A percentile compares a stretch with the other conserved stretches of the same genome.
phyloP scores from a whole-genome alignment of 2,797 vertebrate genomes.

The Bufotes viridis region DNA sequence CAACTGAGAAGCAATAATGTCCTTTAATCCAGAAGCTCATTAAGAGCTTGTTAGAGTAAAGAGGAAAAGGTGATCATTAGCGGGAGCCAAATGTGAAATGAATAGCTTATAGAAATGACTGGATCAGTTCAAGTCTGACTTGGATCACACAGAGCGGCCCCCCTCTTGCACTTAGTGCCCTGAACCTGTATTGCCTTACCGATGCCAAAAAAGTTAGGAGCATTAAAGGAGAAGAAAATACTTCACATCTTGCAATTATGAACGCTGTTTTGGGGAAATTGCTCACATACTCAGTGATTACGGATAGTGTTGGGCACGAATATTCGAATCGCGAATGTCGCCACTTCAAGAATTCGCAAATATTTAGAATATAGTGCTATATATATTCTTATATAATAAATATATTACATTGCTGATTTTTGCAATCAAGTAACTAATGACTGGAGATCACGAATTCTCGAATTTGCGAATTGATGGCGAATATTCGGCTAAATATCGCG shows the following conservation, averaged over 20 bases:
- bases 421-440: no score
- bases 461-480: no score
- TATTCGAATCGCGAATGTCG: no score
- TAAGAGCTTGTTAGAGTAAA: slow-evolving; percentile 46
- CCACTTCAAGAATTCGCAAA: no score
- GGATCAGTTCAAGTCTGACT: slow-evolving; percentile 25
- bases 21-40: slow-evolving; percentile 50
- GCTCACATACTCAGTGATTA: background rate
- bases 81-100: slow-evolving; percentile 18
- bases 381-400: no score
- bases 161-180: background rate
- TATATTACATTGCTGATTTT: no score
- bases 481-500: no score
- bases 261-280: background rate
- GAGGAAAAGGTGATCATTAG: slow-evolving; percentile 35
- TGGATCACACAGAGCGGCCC: background rate
- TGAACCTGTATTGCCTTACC: background rate
- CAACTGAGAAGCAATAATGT: slow-evolving; percentile 31
- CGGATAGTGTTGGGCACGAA: no score
- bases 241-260: background rate
- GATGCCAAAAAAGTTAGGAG: background rate
- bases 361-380: no score
- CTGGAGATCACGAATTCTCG: no score
- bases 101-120: slow-evolving; percentile 30
- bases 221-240: background rate